Evolutionary conservation across 92 coral and sea anemone genomes (phyloP), one percentile per base, ranked within the genome.

Genomic region (Parazoanthus darwini): DNA sequence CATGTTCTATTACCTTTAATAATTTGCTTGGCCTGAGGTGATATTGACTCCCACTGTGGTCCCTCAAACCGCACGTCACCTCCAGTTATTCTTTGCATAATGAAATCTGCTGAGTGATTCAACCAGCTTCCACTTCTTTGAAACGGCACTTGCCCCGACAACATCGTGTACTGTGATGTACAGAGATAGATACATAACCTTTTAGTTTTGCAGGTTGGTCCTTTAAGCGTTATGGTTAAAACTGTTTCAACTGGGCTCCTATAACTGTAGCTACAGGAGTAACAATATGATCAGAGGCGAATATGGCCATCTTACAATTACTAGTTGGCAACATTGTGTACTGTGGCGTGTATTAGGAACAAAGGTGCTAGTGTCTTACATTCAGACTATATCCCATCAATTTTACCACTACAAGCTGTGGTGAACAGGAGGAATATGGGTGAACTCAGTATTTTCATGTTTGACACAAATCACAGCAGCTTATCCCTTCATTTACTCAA

Each of bases 111-210:
- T 25, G 98, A 92, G 44, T 97, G 94, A 44, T 94, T 92, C 76
- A 89, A 88, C 95, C 95, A 95, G 84, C 99, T 97, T 43, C 98
- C 96, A 89, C 98, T 93, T 77, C 98, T 94, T 70, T 97, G 99
- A 91, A 97, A 97, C 54, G 99, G 99, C 13, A 97, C 99, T 90
- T 95, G 98, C 38, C 99, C 99, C 46, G 99, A 97, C n/a, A 97
- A 80, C 99, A 97, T 97, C 68, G 99, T 97, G 89, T 96, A 96
- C 98, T 96, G 88, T 39, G 66, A 56, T 54, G 22, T 1, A 50
- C 72, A 16, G 39, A 63, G 26, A 4, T 3, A 5, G 70, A 63
- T 4, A 18, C 8, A 63, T 63, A 63, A 20, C n/a, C 51, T 0
- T 16, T 63, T 63, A 63, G 22, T 63, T 22, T 13, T 54, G 59